These are phyloP conservation scores for Lepidotrigona ventralis DNA, from an alignment of 1,140 invertebrate species.

Conservation along the genomic window DNA sequence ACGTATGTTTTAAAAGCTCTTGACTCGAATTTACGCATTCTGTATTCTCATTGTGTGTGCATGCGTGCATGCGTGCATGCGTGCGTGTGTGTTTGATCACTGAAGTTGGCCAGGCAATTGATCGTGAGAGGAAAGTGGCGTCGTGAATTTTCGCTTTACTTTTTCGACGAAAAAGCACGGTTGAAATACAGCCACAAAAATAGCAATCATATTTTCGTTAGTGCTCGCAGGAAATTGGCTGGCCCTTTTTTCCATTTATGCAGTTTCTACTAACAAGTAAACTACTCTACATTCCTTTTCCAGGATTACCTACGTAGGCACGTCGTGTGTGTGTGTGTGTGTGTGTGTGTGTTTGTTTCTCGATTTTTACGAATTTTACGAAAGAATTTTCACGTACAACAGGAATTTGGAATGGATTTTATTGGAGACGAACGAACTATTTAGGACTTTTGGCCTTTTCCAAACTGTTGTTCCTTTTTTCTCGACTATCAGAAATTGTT, in stretches of 20 bases:
- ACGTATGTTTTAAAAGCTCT: neutral
- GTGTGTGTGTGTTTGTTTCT: neutral
- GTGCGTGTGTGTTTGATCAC: too few relatives aligned
- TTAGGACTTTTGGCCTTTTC: neutral
- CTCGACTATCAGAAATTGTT: neutral
- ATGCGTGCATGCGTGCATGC: too few relatives aligned
- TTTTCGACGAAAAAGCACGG: neutral
- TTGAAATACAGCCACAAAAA: constrained; percentile 15
- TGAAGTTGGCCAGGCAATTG: too few relatives aligned
- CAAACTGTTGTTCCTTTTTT: neutral
- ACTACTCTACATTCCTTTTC: neutral
- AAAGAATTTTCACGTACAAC: neutral
- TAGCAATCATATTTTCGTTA: constrained; percentile 46
- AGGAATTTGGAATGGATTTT: neutral
- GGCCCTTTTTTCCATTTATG: constrained; percentile 1
- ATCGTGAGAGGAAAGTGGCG: neutral
- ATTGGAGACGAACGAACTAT: neutral
- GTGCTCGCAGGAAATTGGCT: constrained; percentile 4
- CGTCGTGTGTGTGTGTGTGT: neutral
- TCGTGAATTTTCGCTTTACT: neutral
- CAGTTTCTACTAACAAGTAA: neutral
- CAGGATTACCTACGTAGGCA: neutral
- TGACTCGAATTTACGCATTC: neutral
- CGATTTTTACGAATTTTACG: neutral
- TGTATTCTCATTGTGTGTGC: neutral